These are phyloP conservation scores for Odocoileus virginianus DNA, from an alignment of 2,113 vertebrate genomes.

Conservation along the genomic window DNA sequence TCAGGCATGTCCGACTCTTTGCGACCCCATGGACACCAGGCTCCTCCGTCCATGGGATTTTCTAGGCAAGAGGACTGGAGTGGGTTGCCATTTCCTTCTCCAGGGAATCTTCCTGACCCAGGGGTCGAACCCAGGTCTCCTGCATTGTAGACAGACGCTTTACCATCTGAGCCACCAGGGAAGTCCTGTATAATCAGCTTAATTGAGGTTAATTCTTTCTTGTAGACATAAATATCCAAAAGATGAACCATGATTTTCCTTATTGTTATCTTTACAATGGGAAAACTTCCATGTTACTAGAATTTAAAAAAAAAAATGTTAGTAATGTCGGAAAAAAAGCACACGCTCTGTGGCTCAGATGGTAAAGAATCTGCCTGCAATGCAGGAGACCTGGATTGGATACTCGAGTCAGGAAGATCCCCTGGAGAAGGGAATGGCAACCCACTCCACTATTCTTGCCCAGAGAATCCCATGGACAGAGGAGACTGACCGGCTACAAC, in stretches of 20 bases:
- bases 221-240: neutral
- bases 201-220: neutral
- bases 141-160: too few relatives aligned
- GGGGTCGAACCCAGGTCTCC: too few relatives aligned
- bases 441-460: neutral
- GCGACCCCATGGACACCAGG: too few relatives aligned
- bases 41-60: too few relatives aligned
- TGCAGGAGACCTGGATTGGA: neutral
- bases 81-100: too few relatives aligned
- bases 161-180: too few relatives aligned
- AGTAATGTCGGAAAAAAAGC: neutral
- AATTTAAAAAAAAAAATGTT: constrained; percentile 24
- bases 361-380: neutral
- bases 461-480: neutral
- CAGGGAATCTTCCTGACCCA: too few relatives aligned
- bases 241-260: neutral
- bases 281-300: neutral
- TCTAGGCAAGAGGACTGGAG: too few relatives aligned
- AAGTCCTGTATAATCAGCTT: neutral
- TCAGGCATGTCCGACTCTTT: too few relatives aligned
- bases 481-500: neutral
- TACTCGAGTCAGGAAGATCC: neutral
- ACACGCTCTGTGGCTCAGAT: neutral
- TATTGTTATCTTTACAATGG: neutral
- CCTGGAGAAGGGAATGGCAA: neutral